phyloP scores from a whole-genome alignment of 1,140 invertebrate genomes.

The Zaprionus capensis region DNA sequence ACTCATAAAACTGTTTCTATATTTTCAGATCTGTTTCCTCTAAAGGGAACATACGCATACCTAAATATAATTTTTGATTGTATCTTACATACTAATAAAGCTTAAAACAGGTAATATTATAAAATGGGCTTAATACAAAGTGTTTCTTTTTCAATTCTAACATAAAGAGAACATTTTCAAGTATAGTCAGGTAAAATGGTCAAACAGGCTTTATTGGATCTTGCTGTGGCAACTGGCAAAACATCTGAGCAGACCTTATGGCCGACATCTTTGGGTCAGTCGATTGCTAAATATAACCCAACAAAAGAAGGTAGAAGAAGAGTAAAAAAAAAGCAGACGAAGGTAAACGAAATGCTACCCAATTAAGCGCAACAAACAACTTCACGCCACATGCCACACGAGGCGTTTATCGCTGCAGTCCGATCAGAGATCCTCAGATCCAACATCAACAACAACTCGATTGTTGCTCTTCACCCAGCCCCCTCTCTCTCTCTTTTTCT shows the following conservation, averaged over 20 bases:
- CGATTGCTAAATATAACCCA: slow-evolving; percentile 60
- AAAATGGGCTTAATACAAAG: too few species aligned
- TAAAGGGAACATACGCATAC: too few species aligned
- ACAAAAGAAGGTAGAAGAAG: slow-evolving; percentile 8
- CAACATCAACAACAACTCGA: slow-evolving; percentile 60
- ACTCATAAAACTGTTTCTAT: background rate
- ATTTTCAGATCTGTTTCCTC: background rate
- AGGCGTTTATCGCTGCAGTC: slow-evolving; percentile 70
- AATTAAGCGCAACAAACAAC: slow-evolving; percentile 82
- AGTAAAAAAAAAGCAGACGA: slow-evolving; percentile 8
- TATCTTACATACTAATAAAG: too few species aligned
- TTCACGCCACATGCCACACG: slow-evolving; percentile 80
- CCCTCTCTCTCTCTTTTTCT: background rate
- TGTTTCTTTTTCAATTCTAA: too few species aligned
- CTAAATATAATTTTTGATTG: too few species aligned
- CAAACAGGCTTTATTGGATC: background rate
- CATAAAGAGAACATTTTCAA: too few species aligned
- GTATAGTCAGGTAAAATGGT: background rate
- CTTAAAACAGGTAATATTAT: too few species aligned
- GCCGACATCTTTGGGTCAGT: slow-evolving; percentile 60
- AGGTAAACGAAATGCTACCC: slow-evolving; percentile 62
- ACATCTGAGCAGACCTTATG: slow-evolving; percentile 1
- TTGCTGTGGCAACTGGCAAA: background rate
- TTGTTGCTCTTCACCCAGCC: slow-evolving; percentile 28
- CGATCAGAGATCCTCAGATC: slow-evolving; percentile 62